Evolutionary conservation across 64 coral and sea anemone species (phyloP).

Genomic region (Actinia equina): DNA sequence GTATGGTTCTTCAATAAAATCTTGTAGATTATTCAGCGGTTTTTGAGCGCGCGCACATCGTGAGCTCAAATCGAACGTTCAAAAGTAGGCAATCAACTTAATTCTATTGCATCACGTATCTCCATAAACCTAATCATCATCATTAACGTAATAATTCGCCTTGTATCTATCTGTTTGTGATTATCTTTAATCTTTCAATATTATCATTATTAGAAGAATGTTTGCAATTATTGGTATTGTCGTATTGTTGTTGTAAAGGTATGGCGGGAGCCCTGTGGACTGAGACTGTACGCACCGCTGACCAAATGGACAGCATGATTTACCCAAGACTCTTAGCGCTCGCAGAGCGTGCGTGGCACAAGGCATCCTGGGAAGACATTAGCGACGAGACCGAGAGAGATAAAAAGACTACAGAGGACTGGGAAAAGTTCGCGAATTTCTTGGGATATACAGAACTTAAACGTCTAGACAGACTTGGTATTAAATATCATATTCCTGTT

Average conservation of each 20-base stretch:
- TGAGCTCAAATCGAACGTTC: too few species aligned
- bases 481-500: slow-evolving; percentile 35
- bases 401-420: slow-evolving; percentile 13
- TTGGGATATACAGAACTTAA: slow-evolving; percentile 58
- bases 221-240: too few species aligned
- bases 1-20: too few species aligned
- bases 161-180: too few species aligned
- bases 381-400: slow-evolving; percentile 40
- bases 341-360: slow-evolving; percentile 67
- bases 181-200: background rate
- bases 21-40: too few species aligned
- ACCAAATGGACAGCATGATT: slow-evolving; percentile 59
- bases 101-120: too few species aligned
- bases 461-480: slow-evolving; percentile 41
- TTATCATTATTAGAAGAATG: background rate
- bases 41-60: too few species aligned
- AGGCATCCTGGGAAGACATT: slow-evolving; percentile 64
- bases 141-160: too few species aligned
- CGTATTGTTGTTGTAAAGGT: slow-evolving; percentile 14
- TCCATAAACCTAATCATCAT: too few species aligned
- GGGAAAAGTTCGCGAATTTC: slow-evolving; percentile 55
- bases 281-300: slow-evolving; percentile 61
- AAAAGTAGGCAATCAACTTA: too few species aligned
- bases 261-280: slow-evolving; percentile 62
- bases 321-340: slow-evolving; percentile 58